Base-by-base conservation (phyloP, 1,140 invertebrate species). In the Drosophila nasuta region DNA sequence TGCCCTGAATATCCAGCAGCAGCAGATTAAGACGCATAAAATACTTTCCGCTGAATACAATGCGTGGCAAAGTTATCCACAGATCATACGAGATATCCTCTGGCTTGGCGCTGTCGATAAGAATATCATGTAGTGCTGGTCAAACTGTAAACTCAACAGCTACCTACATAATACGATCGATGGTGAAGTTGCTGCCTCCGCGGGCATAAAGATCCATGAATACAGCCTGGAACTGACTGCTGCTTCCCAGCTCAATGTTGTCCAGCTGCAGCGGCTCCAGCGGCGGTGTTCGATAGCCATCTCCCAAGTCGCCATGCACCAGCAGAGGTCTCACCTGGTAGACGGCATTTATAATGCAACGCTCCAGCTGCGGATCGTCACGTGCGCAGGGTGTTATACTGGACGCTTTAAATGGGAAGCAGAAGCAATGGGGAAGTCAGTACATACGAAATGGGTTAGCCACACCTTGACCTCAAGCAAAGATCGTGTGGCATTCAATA, bases 1-100 rank as follows among this genome's bases (percentile, higher is more conserved):
- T 93, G 54, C 95, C 95, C 62, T 93, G 83, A 25, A 95, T 93
- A 46, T 94, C 93, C 10, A 96, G 82, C n/a, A 95, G 65, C 10
- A 92, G 58, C 49, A 92, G 70, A 56, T 91, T 88, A 7, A 94
- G 93, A 49, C 93, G 92, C 51, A 95, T 87, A 11, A 93, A 91
- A 75, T 95, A 95, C 59, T 93, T 74, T 0, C 94, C 93, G 2
- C 91, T 77, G 11, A 95, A 91, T n/a, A 88, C 82, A 1, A 94
- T 74, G 5, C 91, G 75, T 0, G 93, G 93, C 7, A 95, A 90
- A 0, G 70, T 70, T 0, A 93, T 8, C 57, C 93, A 92, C 6
- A 94, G 76, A 20, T 93, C 87, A 10, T 94, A 93, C 1, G 86
- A 82, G 7, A 92, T 81, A 8, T 86, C 77, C 38, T 72, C 17